Conservation (phyloP, 2,797 vertebrate genomes). For the Amphiprion clarkii region DNA sequence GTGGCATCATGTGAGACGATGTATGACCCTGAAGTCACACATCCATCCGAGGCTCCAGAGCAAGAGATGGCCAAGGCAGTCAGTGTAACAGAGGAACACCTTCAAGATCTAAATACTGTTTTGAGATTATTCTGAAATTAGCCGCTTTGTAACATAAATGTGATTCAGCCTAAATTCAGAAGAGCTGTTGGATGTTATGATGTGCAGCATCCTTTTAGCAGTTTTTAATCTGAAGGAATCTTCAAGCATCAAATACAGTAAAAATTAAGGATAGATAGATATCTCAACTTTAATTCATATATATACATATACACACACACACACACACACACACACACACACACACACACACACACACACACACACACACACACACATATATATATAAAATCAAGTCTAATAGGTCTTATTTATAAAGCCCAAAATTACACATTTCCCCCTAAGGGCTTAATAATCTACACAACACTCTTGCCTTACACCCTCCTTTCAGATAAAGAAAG, state of each 20-base stretch:
- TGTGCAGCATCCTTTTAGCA: neutral
- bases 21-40: conserved; percentile 56
- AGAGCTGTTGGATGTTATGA: neutral
- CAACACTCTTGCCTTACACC: neutral
- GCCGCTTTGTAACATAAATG: neutral
- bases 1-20: conserved; percentile 57
- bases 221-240: neutral
- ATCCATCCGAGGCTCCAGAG: conserved; percentile 36
- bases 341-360: too few species aligned
- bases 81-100: conserved; percentile 7
- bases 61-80: neutral
- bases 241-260: conserved; percentile 3
- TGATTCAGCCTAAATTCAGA: neutral
- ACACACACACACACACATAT: too few species aligned
- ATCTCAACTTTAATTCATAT: too few species aligned
- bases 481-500: neutral
- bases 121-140: neutral
- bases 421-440: neutral
- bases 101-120: neutral
- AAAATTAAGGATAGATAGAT: neutral
- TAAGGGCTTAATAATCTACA: neutral
- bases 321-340: accelerated
- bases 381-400: neutral
- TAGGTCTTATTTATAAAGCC: too few species aligned
- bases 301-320: too few species aligned